phyloP scores from a whole-genome alignment of 2,888 invertebrate species.

The Polietes domitor region DNA sequence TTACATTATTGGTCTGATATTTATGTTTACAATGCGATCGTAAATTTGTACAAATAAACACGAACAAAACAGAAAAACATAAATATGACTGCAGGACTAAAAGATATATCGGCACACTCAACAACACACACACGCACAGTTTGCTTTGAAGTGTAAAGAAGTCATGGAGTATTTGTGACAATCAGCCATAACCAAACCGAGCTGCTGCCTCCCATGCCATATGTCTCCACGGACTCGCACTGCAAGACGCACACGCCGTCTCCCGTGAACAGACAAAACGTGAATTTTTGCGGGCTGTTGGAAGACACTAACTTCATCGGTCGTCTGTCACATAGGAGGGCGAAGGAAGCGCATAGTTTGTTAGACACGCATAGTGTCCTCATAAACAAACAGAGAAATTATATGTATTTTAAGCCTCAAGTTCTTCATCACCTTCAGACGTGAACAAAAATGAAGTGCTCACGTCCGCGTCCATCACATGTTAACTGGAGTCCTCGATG shows the following conservation, averaged over 20 bases:
- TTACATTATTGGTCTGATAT: slow-evolving; percentile 31
- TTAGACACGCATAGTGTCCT: slow-evolving; percentile 49
- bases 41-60: slow-evolving; percentile 51
- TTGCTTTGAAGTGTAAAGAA: slow-evolving; percentile 35
- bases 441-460: slow-evolving; percentile 11
- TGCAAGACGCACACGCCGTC: not conserved
- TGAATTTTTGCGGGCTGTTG: not conserved
- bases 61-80: slow-evolving; percentile 1
- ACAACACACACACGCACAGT: slow-evolving; percentile 19
- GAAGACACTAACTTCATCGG: not conserved
- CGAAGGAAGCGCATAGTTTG: not conserved
- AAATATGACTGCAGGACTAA: slow-evolving; percentile 36
- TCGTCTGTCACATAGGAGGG: not conserved
- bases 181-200: slow-evolving; percentile 2
- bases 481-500: slow-evolving; percentile 31
- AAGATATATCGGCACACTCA: not conserved
- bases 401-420: not conserved
- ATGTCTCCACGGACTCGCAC: not conserved
- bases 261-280: not conserved
- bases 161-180: slow-evolving; percentile 36
- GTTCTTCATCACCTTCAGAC: slow-evolving; percentile 26
- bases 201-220: not conserved
- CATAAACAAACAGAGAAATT: slow-evolving; percentile 47
- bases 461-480: slow-evolving; percentile 10
- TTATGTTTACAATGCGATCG: slow-evolving; percentile 48